Evolutionary conservation across 2,888 invertebrate species (phyloP).

Genomic region (Dynastes grantii): DNA sequence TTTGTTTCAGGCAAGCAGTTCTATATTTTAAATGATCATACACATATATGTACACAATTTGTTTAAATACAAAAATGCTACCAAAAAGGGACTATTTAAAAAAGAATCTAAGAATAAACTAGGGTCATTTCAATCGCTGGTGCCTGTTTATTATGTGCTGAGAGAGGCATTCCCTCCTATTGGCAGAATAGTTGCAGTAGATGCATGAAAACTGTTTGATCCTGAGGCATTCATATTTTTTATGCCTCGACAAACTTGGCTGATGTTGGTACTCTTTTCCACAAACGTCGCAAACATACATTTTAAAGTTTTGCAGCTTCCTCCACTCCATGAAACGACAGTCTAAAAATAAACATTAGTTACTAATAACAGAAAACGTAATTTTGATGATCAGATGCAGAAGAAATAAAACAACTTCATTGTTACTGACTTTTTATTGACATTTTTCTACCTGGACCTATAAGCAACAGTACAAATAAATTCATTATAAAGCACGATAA

Average conservation of each 20-base stretch:
- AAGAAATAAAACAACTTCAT: conserved; percentile 71
- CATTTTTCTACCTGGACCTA: conserved; percentile 50
- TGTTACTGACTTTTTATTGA: conserved; percentile 49
- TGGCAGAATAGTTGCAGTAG: conserved; percentile 76
- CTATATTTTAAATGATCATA: no score
- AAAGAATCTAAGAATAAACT: background rate
- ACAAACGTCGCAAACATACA: conserved; percentile 76
- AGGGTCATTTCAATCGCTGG: conserved; percentile 19
- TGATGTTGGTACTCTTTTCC: conserved; percentile 88
- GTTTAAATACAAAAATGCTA: background rate
- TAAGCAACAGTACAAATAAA: conserved; percentile 48
- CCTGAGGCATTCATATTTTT: conserved; percentile 81
- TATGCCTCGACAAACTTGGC: conserved; percentile 82
- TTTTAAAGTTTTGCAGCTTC: conserved; percentile 18
- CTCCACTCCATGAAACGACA: conserved; percentile 5
- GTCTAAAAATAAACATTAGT: conserved; percentile 41
- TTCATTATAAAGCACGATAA: conserved; percentile 41
- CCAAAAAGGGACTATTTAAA: no score
- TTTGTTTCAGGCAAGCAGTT: no score
- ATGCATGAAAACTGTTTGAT: conserved; percentile 77
- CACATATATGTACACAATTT: no score
- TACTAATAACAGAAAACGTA: background rate
- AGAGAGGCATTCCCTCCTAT: conserved; percentile 75
- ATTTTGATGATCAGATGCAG: background rate
- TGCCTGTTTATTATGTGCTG: conserved; percentile 48